These are phyloP conservation scores for Smithornis capensis DNA, from an alignment of 2,113 vertebrate species.

Conservation along the genomic window DNA sequence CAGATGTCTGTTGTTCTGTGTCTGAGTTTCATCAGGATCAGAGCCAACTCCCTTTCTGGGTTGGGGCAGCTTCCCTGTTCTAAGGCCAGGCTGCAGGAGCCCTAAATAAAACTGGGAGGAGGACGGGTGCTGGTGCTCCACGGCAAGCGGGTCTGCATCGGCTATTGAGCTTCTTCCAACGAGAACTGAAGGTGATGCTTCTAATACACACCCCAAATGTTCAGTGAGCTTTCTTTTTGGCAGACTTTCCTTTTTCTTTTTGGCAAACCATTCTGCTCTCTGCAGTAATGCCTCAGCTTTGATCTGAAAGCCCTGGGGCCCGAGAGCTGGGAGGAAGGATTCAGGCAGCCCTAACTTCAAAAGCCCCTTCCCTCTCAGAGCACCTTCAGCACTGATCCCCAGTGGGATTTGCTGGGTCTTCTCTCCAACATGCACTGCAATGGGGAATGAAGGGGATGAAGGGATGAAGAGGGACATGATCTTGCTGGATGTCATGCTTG, in stretches of 20 bases:
- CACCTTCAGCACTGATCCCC: background rate
- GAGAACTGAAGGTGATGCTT: background rate
- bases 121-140: fast-evolving
- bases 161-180: background rate
- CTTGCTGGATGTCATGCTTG: background rate
- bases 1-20: background rate
- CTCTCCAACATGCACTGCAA: background rate
- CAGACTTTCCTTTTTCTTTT: background rate
- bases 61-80: background rate
- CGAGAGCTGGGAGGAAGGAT: background rate
- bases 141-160: background rate
- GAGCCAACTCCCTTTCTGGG: background rate
- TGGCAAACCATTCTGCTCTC: background rate
- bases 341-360: fast-evolving
- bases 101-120: background rate
- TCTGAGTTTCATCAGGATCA: background rate
- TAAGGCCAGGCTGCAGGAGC: background rate
- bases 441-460: background rate
- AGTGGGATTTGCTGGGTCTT: background rate
- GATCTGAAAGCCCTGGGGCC: background rate
- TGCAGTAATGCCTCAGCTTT: background rate
- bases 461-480: background rate
- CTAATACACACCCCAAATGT: background rate
- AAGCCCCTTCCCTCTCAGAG: background rate
- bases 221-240: background rate